Conservation (phyloP, 37 sponge, comb jelly and placozoan genomes). For the Spongilla lacustris region DNA sequence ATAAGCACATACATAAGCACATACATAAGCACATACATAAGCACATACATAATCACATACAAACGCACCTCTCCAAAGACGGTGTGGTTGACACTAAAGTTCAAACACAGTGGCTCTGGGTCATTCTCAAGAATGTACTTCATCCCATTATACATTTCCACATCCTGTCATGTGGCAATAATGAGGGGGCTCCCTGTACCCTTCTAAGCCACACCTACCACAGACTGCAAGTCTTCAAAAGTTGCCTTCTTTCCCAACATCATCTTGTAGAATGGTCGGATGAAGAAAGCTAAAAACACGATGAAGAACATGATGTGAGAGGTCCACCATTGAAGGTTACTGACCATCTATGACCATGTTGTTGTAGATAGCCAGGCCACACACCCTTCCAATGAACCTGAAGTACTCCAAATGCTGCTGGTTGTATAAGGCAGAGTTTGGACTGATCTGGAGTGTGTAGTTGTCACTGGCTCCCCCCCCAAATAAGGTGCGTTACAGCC, state of each 20-base stretch:
- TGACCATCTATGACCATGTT: conserved; percentile 95
- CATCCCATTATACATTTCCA: conserved; percentile 89
- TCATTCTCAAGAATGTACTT: conserved; percentile 96
- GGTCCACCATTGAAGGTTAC: not conserved
- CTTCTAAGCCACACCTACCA: conserved; percentile 51
- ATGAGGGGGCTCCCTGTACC: not conserved
- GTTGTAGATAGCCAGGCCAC: conserved; percentile 98
- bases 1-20: too few species aligned
- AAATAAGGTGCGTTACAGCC: not conserved
- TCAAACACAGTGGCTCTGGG: conserved; percentile 88
- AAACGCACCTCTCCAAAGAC: conserved; percentile 82
- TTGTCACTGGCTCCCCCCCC: conserved; percentile 97
- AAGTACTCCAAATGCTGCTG: conserved; percentile 92
- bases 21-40: too few species aligned
- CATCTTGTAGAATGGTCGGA: conserved; percentile 99
- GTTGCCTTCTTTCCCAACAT: conserved; percentile 83
- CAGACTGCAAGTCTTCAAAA: conserved; percentile 93
- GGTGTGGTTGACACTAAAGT: conserved; percentile 81
- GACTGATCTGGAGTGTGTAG: conserved; percentile 98
- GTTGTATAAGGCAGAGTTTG: conserved; percentile 92
- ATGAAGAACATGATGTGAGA: not conserved
- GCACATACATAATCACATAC: not conserved
- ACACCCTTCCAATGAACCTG: conserved; percentile 91
- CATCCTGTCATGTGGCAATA: conserved; percentile 54
- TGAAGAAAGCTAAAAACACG: conserved; percentile 88